Conservation (phyloP, 1,140 invertebrate species). For the Himalopsyche phryganea region DNA sequence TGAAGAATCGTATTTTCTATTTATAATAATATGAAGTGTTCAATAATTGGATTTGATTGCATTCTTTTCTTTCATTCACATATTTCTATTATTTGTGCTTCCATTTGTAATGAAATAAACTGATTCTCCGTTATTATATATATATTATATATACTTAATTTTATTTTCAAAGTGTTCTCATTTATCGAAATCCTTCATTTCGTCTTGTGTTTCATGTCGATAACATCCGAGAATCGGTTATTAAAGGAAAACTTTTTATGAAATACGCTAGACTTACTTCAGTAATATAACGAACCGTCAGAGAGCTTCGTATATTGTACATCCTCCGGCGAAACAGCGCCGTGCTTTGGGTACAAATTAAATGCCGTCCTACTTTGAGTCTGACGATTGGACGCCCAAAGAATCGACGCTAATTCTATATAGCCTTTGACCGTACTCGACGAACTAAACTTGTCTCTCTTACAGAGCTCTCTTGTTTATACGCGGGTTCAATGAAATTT, state of each 20-base stretch:
- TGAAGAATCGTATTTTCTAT: too few species aligned
- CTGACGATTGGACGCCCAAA: slow-evolving; percentile 4
- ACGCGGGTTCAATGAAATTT: slow-evolving; percentile 1
- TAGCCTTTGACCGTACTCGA: not conserved
- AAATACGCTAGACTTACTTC: not conserved
- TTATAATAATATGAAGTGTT: too few species aligned
- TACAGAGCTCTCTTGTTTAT: not conserved
- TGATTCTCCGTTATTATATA: too few species aligned
- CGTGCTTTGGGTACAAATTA: slow-evolving; percentile 1
- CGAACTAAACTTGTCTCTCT: not conserved
- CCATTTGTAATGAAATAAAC: too few species aligned
- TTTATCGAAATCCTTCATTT: not conserved
- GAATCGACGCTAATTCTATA: slow-evolving; percentile 5
- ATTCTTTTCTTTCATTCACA: too few species aligned
- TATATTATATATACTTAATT: too few species aligned
- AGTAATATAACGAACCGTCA: not conserved
- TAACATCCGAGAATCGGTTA: not conserved
- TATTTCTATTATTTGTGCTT: too few species aligned
- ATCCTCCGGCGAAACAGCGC: not conserved
- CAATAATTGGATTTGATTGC: too few species aligned
- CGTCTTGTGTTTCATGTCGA: not conserved
- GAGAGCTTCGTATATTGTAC: not conserved
- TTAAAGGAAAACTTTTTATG: not conserved
- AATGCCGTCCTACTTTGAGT: not conserved
- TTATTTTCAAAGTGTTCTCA: not conserved